These are phyloP conservation scores for Zeuzera pyrina DNA, from an alignment of 2,888 invertebrate species.

Conservation along the genomic window DNA sequence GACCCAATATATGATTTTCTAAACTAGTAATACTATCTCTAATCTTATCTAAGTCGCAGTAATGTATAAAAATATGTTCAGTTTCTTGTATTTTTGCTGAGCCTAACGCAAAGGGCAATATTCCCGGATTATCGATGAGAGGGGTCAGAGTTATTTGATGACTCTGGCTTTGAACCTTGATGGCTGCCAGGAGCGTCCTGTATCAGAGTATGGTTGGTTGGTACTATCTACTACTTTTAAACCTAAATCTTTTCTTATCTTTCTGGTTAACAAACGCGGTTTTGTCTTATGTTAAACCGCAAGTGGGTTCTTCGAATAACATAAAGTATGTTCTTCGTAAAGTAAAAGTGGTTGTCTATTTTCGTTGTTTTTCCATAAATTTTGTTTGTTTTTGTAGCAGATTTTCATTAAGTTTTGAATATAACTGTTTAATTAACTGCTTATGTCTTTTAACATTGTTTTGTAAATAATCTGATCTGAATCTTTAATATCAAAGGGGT, in stretches of 20 bases:
- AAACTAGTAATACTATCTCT: no score
- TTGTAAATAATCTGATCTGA: no score
- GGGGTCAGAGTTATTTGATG: no score
- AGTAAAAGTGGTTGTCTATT: background rate
- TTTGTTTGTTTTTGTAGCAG: background rate
- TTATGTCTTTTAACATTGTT: no score
- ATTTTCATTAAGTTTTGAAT: background rate
- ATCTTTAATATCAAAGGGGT: background rate
- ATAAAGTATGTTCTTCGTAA: background rate
- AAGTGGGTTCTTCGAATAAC: background rate
- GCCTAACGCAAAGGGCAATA: no score
- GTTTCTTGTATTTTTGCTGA: no score
- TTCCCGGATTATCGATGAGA: no score
- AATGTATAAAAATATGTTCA: no score
- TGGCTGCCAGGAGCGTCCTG: background rate
- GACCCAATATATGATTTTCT: no score
- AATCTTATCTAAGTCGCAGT: no score
- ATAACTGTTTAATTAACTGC: background rate
- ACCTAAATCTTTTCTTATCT: background rate
- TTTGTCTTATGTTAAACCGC: background rate
- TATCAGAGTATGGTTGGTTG: background rate
- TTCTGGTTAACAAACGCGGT: background rate
- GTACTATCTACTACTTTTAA: background rate
- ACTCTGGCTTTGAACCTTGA: no score
- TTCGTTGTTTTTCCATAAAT: background rate